These are phyloP conservation scores for Wasmannia auropunctata DNA, from an alignment of 1,140 invertebrate species.

Conservation along the genomic window DNA sequence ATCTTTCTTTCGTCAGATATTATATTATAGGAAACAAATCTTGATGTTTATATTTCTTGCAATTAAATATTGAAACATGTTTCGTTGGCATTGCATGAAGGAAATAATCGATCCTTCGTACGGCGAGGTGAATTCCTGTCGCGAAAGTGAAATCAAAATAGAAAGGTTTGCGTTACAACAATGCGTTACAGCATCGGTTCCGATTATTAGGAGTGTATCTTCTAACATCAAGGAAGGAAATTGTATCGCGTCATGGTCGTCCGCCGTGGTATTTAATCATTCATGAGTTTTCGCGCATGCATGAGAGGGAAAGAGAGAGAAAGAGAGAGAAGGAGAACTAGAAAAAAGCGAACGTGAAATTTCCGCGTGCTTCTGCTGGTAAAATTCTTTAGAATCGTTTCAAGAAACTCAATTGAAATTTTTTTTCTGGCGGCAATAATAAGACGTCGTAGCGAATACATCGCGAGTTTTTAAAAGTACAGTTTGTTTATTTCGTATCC, in stretches of 20 bases:
- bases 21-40: neutral
- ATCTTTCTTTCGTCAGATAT: neutral
- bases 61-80: neutral
- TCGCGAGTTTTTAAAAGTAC: neutral
- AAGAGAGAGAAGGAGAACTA: neutral
- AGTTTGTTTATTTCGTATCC: neutral
- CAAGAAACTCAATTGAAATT: neutral
- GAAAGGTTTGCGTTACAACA: slow-evolving; percentile 26
- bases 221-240: slow-evolving; percentile 39
- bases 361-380: neutral
- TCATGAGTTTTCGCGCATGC: slow-evolving; percentile 39
- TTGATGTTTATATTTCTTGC: neutral
- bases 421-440: neutral
- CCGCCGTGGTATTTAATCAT: slow-evolving; percentile 34
- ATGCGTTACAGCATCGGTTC: slow-evolving; percentile 31
- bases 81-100: neutral
- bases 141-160: slow-evolving; percentile 47
- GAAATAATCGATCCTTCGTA: neutral
- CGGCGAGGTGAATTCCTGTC: slow-evolving; percentile 22
- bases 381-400: too few species aligned
- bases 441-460: neutral
- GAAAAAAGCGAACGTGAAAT: neutral
- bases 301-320: neutral
- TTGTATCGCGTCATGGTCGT: slow-evolving; percentile 6
- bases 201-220: slow-evolving; percentile 17